Evolutionary conservation across 2,113 vertebrate species (phyloP), one percentile per base, ranked within the genome.

Genomic region (Larimichthys polyactis): DNA sequence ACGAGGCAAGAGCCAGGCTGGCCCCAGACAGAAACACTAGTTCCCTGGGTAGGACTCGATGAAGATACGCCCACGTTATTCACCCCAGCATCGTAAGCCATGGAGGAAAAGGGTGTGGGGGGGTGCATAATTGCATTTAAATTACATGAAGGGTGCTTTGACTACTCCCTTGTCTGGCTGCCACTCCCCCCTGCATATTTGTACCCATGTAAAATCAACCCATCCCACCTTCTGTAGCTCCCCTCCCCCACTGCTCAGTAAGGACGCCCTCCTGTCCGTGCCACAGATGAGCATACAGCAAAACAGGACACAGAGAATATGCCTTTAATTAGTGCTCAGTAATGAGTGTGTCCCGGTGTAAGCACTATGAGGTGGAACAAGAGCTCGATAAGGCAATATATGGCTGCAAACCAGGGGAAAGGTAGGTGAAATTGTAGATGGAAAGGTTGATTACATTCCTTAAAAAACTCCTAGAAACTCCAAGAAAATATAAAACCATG

Each of bases 151-250:
- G 84, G 83, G 83, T 80, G 86, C 89, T 87, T 88, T 82, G 83
- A 85, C 83, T 78, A 59, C 83, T 91, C 81, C 71, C 82, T 83
- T 83, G 78, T 84, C 86, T 69, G 1, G 93, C 94, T 81, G 94
- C 95, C 94, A 92, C 79, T 83, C 92, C 95, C 95, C 48, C 36
- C 92, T 93, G 83, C 89, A 95, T 92, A 94, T 95, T 91, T 96
- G 95, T 94, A 95, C 95, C 96, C 95, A 91, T 95, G 93, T 95
- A 96, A 96, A 96, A 96, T 95, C 89, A 87, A 77, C 75, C 65
- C 78, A 75, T 62, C 78, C 78, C 70, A 84, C 73, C 80, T 75
- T 57, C 32, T 69, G 46, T 14, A 66, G 29, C 52, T 67, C 58
- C 81, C 83, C 69, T 87, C 83, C 88, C 89, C 85, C 89, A 24